Conservation (phyloP, 2,113 vertebrate species). For the Columbina picui region DNA sequence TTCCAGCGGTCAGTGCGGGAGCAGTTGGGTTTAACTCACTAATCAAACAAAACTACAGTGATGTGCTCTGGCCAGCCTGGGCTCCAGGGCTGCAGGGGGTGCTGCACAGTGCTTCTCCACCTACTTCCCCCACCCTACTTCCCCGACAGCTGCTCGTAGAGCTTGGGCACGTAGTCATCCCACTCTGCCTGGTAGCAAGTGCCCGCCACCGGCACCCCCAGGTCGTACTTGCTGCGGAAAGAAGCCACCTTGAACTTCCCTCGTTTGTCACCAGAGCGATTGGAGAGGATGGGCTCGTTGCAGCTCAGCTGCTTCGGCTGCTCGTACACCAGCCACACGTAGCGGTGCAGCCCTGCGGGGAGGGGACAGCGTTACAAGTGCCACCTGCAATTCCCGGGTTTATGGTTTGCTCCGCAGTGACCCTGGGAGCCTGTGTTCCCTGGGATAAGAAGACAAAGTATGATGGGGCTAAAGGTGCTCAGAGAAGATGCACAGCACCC, state of each 20-base stretch:
- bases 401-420: fast-evolving
- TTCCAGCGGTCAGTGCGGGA: fast-evolving
- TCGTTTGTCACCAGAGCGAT: conserved; percentile 87
- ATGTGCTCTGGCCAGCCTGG: fast-evolving
- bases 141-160: conserved; percentile 90
- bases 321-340: conserved; percentile 95
- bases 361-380: background rate
- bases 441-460: too few relatives aligned
- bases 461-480: background rate
- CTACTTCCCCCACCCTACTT: conserved; percentile 66
- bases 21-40: background rate
- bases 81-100: background rate
- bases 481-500: fast-evolving
- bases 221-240: conserved; percentile 90
- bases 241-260: conserved; percentile 87
- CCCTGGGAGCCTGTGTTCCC: fast-evolving
- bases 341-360: conserved; percentile 89
- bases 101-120: background rate
- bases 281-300: conserved; percentile 83
- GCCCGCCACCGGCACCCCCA: conserved; percentile 84
- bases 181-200: conserved; percentile 95
- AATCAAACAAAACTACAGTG: background rate
- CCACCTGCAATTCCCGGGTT: fast-evolving
- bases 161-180: conserved; percentile 94
- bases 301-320: conserved; percentile 83